Evolutionary conservation across 2,113 vertebrate genomes (phyloP).

Genomic region (Macaca mulatta): DNA sequence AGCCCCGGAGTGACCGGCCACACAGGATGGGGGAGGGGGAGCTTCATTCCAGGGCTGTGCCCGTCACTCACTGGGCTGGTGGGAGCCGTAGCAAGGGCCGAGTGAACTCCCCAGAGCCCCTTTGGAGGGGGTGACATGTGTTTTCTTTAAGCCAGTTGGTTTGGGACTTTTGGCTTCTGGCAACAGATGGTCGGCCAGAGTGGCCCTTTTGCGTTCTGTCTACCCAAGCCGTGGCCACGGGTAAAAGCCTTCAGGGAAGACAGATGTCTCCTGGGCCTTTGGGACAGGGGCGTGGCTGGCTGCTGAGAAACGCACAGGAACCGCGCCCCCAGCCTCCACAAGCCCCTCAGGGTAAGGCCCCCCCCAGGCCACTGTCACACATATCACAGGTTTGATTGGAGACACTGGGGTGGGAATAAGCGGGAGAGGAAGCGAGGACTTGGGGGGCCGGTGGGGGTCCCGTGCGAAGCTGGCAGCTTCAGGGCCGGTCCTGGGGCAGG

Average conservation of each 20-base stretch:
- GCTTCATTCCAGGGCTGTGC: neutral
- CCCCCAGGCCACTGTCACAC: neutral
- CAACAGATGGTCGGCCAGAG: constrained; percentile 78
- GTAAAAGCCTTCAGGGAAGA: neutral
- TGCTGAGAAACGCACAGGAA: neutral
- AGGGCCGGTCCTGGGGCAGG: neutral
- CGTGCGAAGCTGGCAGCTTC: neutral
- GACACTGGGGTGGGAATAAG: neutral
- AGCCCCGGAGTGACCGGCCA: neutral
- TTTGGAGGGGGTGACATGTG: neutral
- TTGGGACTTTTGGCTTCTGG: constrained; percentile 56
- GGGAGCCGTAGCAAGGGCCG: neutral
- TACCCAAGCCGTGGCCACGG: neutral
- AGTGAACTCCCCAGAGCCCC: neutral
- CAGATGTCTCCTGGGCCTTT: neutral
- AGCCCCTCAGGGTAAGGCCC: neutral
- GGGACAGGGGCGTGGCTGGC: neutral
- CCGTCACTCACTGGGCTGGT: rapidly evolving
- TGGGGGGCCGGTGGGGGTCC: neutral
- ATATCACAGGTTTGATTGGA: neutral
- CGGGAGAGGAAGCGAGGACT: rapidly evolving
- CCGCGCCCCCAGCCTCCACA: neutral
- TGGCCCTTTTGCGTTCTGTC: constrained; percentile 51
- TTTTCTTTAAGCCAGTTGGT: constrained; percentile 68
- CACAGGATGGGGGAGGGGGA: no score